Base-by-base conservation (phyloP, 2,797 vertebrate species). In the Falco novaeseelandiae region DNA sequence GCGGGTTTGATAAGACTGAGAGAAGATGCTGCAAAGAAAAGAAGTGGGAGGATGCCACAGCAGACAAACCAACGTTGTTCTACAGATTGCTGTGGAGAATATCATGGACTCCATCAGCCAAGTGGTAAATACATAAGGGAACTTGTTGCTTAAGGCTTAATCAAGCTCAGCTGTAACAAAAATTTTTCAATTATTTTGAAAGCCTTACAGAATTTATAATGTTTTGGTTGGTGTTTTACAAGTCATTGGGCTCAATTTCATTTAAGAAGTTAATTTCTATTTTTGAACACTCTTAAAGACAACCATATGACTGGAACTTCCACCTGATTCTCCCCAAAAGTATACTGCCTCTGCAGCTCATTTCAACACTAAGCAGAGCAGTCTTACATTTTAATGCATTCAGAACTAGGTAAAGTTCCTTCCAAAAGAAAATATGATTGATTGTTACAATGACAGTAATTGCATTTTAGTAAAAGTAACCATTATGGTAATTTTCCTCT, bases 381-480 rank as follows among this genome's bases (percentile, higher is more conserved):
- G 96, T 97, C 97, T 97, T 87, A 95, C 81, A 95, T 97, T 96
- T 97, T 98, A 98, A 98, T 98, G 96, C 91, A 91, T 97, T 97
- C 97, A 95, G 87, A 97, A 98, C 82, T 87, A 98, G 95, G 96
- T 97, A 95, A 97, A 98, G 89, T 96, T 98, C 97, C 97, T 97
- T 98, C 96, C 96, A 87, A 94, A 85, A 96, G 94, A 89, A 98
- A 98, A 98, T 95, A 96, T 98, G 98, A 98, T 98, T 98, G 98
- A 98, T 97, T 98, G 97, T 98, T 98, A 97, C 94, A 98, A 95
- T 98, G 98, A 98, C 98, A 98, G 98, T 98, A 98, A 98, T 98
- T 98, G 98, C 98, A 98, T 98, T 98, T 98, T 95, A 98, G 97
- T 97, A 98, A 98, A 98, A 98, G 98, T 98, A 98, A 98, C 98